Evolutionary conservation across 2,888 invertebrate genomes (phyloP).

Genomic region (Thereva nobilitata): DNA sequence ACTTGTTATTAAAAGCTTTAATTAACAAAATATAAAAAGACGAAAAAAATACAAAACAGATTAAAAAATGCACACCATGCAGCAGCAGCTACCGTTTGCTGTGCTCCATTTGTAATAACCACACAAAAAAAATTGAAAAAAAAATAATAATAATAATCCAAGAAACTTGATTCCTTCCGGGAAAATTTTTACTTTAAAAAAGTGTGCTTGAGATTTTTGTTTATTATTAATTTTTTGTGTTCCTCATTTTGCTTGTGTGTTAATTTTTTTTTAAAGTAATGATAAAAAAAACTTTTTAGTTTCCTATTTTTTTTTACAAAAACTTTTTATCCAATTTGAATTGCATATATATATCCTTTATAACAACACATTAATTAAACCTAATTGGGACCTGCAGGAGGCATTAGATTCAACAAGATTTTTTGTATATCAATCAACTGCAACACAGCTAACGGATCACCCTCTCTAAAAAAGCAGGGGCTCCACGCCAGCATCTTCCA

Average conservation of each 20-base stretch:
- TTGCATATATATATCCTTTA: no score
- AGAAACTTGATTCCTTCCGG: constrained; percentile 4
- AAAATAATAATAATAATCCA: background rate
- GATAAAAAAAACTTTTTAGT: no score
- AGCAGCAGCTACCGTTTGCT: background rate
- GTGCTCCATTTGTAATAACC: constrained; percentile 1
- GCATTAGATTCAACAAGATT: no score
- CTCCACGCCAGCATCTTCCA: background rate
- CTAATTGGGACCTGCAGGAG: no score
- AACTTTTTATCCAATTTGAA: no score
- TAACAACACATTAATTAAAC: no score
- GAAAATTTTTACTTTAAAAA: constrained; percentile 8
- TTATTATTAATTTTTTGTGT: constrained; percentile 1
- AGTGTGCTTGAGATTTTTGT: background rate
- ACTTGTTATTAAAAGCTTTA: constrained; percentile 2
- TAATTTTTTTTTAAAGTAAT: background rate
- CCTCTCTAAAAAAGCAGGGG: background rate
- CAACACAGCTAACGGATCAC: constrained; percentile 2
- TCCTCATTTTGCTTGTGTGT: constrained; percentile 3
- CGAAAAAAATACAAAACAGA: no score
- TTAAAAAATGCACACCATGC: constrained; percentile 8
- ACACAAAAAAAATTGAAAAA: no score
- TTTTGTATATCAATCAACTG: background rate
- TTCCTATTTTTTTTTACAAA: no score
- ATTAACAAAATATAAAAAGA: constrained; percentile 4